phyloP scores from a whole-genome alignment of 2,113 vertebrate genomes.

The Corydoras sp. region DNA sequence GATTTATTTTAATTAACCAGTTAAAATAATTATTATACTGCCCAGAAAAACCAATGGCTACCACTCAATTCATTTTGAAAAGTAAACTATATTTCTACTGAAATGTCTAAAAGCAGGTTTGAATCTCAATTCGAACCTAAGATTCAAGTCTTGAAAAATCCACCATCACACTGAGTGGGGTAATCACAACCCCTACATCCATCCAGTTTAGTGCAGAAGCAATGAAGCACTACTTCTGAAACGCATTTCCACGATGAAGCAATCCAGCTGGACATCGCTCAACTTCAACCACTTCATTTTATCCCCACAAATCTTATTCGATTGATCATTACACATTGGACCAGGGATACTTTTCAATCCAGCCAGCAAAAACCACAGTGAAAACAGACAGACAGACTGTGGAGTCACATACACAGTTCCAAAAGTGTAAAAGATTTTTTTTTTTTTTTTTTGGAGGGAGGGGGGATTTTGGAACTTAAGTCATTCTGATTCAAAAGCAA shows the following conservation, averaged over 20 bases:
- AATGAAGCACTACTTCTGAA: background rate
- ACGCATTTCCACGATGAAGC: background rate
- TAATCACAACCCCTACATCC: background rate
- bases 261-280: background rate
- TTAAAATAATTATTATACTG: no score
- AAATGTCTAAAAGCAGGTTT: no score
- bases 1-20: no score
- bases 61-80: no score
- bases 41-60: no score
- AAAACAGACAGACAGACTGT: conserved; percentile 23
- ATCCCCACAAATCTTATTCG: conserved; percentile 22
- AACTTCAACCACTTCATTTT: background rate
- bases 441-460: background rate
- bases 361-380: conserved; percentile 26
- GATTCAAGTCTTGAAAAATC: background rate
- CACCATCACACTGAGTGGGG: background rate
- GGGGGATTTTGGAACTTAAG: conserved; percentile 17
- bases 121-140: no score
- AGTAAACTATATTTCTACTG: no score
- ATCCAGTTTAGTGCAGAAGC: background rate
- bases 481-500: conserved; percentile 15
- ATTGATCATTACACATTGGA: conserved; percentile 28
- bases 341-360: conserved; percentile 2
- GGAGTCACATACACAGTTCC: background rate
- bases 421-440: no score